Percentiles rank a stretch among this genome's conserved stretches.
Evolutionary conservation across 2,888 invertebrate genomes (phyloP).

Genomic region (Macrosiphum euphorbiae): DNA sequence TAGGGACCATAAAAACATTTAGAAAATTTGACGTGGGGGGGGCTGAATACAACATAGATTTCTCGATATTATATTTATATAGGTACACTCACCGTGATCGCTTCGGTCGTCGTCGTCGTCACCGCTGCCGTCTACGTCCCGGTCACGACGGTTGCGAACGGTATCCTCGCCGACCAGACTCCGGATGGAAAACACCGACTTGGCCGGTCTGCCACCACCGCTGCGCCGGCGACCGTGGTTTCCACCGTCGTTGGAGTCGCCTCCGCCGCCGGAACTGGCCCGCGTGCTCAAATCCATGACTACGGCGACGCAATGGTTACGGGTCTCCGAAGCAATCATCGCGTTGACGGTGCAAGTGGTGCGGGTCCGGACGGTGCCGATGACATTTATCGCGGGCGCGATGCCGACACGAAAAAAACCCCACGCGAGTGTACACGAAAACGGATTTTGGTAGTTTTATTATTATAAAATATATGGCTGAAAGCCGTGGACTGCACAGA

Average conservation of each 20-base stretch:
- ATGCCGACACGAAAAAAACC: neutral
- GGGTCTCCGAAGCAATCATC: slow-evolving; percentile 52
- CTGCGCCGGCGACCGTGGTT: slow-evolving; percentile 70
- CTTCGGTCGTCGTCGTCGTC: neutral
- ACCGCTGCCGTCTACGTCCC: neutral
- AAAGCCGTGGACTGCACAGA: neutral
- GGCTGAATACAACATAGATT: neutral
- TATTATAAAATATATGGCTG: neutral
- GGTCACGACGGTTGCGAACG: neutral
- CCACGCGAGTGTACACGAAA: neutral
- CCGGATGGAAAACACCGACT: slow-evolving; percentile 75
- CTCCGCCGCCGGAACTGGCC: slow-evolving; percentile 44
- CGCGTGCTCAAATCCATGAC: slow-evolving; percentile 56
- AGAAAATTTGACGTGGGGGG: too few relatives aligned
- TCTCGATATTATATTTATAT: neutral
- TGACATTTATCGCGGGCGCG: slow-evolving; percentile 23
- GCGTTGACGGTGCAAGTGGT: neutral
- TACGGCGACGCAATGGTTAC: slow-evolving; percentile 52
- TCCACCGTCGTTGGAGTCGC: slow-evolving; percentile 14
- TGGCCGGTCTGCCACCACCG: slow-evolving; percentile 74
- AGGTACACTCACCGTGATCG: neutral
- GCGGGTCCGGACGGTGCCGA: neutral
- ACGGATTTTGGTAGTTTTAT: neutral
- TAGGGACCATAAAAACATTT: too few relatives aligned
- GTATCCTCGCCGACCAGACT: slow-evolving; percentile 74